Conservation (phyloP, 2,888 invertebrate genomes). For the Gordius sp. region DNA sequence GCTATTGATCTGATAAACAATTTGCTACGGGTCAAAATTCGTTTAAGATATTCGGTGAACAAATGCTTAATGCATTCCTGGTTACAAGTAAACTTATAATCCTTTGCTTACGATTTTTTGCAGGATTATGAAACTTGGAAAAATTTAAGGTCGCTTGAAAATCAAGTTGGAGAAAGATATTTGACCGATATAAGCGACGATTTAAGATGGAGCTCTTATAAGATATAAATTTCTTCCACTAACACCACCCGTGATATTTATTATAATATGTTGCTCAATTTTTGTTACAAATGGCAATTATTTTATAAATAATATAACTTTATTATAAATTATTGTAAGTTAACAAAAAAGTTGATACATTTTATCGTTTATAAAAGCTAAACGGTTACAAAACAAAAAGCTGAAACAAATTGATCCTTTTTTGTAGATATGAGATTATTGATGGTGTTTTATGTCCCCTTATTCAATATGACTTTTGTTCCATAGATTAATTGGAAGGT, state of each 20-base stretch:
- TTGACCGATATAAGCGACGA: conserved; percentile 75
- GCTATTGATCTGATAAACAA: conserved; percentile 92
- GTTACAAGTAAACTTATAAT: conserved; percentile 3
- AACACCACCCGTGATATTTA: neutral
- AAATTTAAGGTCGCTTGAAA: conserved; percentile 64
- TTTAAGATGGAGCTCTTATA: conserved; percentile 41
- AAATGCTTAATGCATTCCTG: conserved; percentile 15
- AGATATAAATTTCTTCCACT: neutral
- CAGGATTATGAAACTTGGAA: conserved; percentile 72
- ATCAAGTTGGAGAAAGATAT: conserved; percentile 47
- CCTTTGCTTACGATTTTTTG: conserved; percentile 18
- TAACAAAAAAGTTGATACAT: no score
- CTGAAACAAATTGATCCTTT: no score
- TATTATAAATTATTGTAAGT: no score
- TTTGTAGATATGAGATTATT: no score
- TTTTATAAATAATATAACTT: no score
- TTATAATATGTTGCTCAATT: neutral
- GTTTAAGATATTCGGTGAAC: conserved; percentile 16
- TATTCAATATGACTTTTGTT: neutral
- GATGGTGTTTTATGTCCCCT: no score
- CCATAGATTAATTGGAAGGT: neutral
- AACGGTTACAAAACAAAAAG: no score
- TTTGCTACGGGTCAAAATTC: conserved; percentile 52
- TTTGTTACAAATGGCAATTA: no score
- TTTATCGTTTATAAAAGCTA: no score